phyloP scores from a whole-genome alignment of 1,140 invertebrate species.

The Formica selysi region DNA sequence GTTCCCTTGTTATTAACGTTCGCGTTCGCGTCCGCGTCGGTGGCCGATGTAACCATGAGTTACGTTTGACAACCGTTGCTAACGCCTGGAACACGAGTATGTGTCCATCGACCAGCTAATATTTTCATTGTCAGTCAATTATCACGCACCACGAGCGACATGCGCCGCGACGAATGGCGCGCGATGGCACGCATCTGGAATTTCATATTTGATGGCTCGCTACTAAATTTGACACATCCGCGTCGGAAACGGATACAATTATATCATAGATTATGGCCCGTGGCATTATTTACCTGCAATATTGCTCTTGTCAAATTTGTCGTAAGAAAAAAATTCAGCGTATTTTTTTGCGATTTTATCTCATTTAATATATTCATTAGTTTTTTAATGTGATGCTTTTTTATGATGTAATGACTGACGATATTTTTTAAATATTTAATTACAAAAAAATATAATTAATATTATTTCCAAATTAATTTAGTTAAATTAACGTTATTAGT shows the following conservation, averaged over 20 bases:
- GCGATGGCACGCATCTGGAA: slow-evolving; percentile 14
- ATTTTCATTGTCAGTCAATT: slow-evolving; percentile 61
- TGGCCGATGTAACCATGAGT: slow-evolving; percentile 37
- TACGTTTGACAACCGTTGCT: slow-evolving; percentile 49
- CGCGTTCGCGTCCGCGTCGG: slow-evolving; percentile 10
- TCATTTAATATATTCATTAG: not conserved
- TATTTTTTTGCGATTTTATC: not conserved
- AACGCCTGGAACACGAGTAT: slow-evolving; percentile 15
- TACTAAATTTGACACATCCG: slow-evolving; percentile 38
- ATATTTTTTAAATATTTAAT: not conserved
- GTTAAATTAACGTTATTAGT: not conserved
- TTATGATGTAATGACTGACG: not conserved
- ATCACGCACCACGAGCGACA: slow-evolving; percentile 5
- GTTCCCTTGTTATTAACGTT: slow-evolving; percentile 37
- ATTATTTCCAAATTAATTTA: not conserved
- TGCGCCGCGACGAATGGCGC: not conserved
- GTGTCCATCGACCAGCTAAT: slow-evolving; percentile 45
- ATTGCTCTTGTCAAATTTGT: not conserved
- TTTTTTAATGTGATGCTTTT: not conserved
- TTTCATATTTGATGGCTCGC: slow-evolving; percentile 31
- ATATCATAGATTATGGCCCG: not conserved
- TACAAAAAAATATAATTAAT: not conserved
- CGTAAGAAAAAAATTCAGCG: not conserved
- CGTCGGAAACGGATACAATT: slow-evolving; percentile 36
- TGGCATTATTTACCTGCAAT: not conserved